These are phyloP conservation scores for Falcaria lacertinaria DNA, from an alignment of 2,888 invertebrate species.

Conservation along the genomic window DNA sequence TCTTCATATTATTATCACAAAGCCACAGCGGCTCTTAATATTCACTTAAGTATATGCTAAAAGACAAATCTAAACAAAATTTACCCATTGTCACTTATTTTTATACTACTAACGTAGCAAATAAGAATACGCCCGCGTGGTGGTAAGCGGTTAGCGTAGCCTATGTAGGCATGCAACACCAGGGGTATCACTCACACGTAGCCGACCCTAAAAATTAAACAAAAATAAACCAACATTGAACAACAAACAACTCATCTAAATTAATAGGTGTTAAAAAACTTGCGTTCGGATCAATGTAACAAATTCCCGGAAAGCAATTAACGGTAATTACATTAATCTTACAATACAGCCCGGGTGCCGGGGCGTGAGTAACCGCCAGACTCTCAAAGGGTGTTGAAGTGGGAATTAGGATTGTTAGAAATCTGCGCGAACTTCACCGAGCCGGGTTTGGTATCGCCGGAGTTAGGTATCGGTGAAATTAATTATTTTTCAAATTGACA, in stretches of 20 bases:
- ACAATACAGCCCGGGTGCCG: neutral
- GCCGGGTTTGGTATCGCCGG: neutral
- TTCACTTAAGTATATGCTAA: no score
- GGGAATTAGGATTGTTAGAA: neutral
- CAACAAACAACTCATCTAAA: neutral
- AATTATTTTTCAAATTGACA: no score
- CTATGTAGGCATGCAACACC: no score
- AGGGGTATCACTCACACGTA: no score
- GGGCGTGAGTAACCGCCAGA: neutral
- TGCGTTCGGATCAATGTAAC: neutral
- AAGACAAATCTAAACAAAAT: no score
- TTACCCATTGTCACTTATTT: no score
- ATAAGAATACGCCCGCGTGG: no score
- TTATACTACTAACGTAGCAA: no score
- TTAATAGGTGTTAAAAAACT: neutral
- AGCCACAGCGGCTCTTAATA: no score
- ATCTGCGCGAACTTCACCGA: neutral
- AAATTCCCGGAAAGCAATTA: neutral
- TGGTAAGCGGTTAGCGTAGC: no score
- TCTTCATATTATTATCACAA: no score
- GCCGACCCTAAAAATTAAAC: no score
- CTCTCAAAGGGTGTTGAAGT: neutral
- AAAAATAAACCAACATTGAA: neutral
- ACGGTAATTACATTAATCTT: neutral
- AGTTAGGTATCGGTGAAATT: neutral